Base-by-base conservation (phyloP, 1,140 invertebrate genomes). In the Helicorthomorpha holstii region DNA sequence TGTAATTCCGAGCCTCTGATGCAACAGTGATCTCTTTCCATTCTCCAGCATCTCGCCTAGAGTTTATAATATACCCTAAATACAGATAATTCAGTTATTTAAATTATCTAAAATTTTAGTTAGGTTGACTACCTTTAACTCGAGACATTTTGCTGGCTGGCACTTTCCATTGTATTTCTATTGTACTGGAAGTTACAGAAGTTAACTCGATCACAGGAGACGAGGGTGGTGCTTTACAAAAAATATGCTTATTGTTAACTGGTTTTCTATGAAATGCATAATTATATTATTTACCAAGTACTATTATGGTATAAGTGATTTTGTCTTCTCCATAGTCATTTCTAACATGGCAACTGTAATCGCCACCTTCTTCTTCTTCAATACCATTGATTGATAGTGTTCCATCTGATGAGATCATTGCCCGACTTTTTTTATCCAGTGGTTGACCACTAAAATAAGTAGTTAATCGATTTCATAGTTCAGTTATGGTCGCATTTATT, bases 131-230 rank as follows among this genome's bases (percentile, higher is more conserved):
- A 46, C 44, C 44, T 46, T 46, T 46, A 7, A 46, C 21, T 46
- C 25, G 7, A 10, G 19, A 21, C 19, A 21, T 46, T 46, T 25
- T 25, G 25, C 44, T 46, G 7, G 19, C 4, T 21, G 19, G 4
- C 7, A 22, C 7, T 46, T 25, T 46, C 44, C 44, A 46, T 25
- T 25, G 44, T 12, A 46, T 19, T 26, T 56, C 1, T 43, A 83
- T 75, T 59, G 79, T 81, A 53, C 72, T 78, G 21, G 78, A 79
- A 0, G 80, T 82, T 1, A 79, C 77, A 56, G 78, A 80, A 7
- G 77, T 79, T 0, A 82, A 78, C 57, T 80, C 81, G 0, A 83
- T 64, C n/a, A 77, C 68, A 0, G 81, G 81, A 1, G 80, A 73
- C 27, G 68, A 68, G 0, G 81, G 81, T 3, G 79, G 78, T 26